phyloP scores from a whole-genome alignment of 2,113 vertebrate genomes.

The Oceanodroma tethys region DNA sequence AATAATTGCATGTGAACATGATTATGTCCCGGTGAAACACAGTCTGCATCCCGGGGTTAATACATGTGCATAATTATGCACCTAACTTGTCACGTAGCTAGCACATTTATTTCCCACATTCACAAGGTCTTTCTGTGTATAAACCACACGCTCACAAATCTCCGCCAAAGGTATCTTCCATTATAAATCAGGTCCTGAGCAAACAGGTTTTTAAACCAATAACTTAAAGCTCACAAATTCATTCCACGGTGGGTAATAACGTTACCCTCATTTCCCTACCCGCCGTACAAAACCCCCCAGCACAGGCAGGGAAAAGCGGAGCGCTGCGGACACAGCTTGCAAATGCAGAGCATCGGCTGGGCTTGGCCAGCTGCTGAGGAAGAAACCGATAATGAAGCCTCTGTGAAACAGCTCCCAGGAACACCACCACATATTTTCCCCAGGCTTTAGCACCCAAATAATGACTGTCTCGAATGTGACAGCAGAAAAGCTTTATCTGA shows the following conservation, averaged over 20 bases:
- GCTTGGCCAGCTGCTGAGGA: neutral
- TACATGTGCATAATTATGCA: neutral
- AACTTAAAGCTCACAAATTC: neutral
- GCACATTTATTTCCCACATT: neutral
- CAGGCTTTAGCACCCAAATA: slow-evolving; percentile 33
- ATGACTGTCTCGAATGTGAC: neutral
- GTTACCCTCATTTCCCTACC: neutral
- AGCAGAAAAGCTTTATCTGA: slow-evolving; percentile 43
- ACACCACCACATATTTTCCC: slow-evolving; percentile 26
- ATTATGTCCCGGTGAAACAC: neutral
- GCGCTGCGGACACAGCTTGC: neutral
- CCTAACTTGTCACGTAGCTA: neutral
- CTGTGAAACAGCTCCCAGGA: slow-evolving; percentile 14
- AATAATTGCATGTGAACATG: neutral
- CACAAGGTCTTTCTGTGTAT: neutral
- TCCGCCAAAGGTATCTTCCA: neutral
- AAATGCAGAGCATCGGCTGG: neutral
- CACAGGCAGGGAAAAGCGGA: neutral
- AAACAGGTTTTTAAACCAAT: neutral
- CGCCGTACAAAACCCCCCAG: neutral
- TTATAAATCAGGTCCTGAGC: neutral
- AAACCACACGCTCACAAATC: neutral
- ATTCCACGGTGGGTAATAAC: neutral
- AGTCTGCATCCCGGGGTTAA: neutral
- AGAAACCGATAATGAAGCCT: slow-evolving; percentile 4